Base-by-base conservation (phyloP, 1,140 invertebrate species). In the Zaprionus nigranus region DNA sequence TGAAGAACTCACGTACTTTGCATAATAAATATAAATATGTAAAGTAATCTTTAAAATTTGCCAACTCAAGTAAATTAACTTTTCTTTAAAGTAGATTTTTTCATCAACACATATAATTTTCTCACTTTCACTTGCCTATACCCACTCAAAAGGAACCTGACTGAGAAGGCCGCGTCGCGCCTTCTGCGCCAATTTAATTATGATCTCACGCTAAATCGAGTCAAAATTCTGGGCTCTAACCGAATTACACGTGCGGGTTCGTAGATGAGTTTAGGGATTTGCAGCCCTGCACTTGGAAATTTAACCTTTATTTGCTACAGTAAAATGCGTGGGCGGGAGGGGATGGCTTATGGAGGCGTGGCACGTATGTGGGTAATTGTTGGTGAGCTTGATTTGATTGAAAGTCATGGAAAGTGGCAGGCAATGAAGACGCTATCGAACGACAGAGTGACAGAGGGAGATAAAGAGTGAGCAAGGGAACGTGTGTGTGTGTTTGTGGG, bases 351-450 rank as follows among this genome's bases (percentile, higher is more conserved):
- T 5, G 26, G 53, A 63, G 71, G 78, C 64, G 75, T 73, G 75
- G 57, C 76, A 15, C 22, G 68, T 87, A 72, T 87, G 59, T 87
- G 83, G 83, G 83, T 87, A 87, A 82, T 87, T 86, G 79, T 82
- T 82, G 80, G 72, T 76, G 65, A 71, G 75, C 65, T 87, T 87
- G 83, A 87, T 86, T 86, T 86, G 81, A 83, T 83, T 83, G 82
- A 86, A 86, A 86, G 83, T 79, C 76, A 68, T 82, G 79, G 65
- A 65, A 82, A 82, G 70, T 82, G 70, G 63, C 30, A 22, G 22
- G 60, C 40, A 63, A 65, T 22, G 54, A 72, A 64, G 53, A 58
- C 58, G 54, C 17, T 54, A 72, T 38, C 43, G 17, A n/a, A n/a
- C 26, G 53, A 65, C 60, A 9, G 7, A 69, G 15, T 17, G 34